Base-by-base conservation (phyloP, 2,888 invertebrate species). In the Caenorhabditis becei region DNA sequence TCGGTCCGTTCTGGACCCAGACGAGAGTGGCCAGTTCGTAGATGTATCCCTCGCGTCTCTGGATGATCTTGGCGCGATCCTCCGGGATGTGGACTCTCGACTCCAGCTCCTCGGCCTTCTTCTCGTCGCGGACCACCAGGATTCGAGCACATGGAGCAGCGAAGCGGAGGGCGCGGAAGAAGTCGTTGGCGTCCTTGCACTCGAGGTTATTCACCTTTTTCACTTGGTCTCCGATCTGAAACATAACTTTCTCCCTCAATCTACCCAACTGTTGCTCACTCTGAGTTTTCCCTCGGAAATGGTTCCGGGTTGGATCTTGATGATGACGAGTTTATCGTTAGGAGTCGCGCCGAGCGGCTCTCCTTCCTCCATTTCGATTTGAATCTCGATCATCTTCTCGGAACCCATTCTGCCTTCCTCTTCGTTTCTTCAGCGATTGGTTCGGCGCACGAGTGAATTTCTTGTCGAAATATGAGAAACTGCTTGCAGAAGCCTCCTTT, bases 311-410 rank as follows among this genome's bases (percentile, higher is more conserved):
- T 89, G 89, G 44, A 89, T 86, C 59, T 86, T 86, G 24, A 82
- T 84, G 84, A 89, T 86, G 82, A 88, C 79, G 54, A 89, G 80
- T 74, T 89, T 89, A 67, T 89, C 88, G 77, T 89, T 88, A 10
- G 89, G 88, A 26, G 83, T 86, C 0, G 89, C 89, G 8, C 89
- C 89, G 8, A 89, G 86, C 1, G 88, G 89, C 47, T 89, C 89
- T 47, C 87, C 89, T 72, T 89, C 89, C 61, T 89, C 89, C 86
- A 89, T 88, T 16, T 79, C 83, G 72, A 89, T 86, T 47, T 63
- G 75, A 67, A 88, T 70, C 35, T 80, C 78, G 62, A 88, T 63
- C 69, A 77, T 77, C 80, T 85, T 82, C 44, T 78, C 80, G 56
- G 65, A 72, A 24, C 56, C 78, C 82, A 82, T 78, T 54, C 28